These are phyloP conservation scores for Pardalotus punctatus DNA, from an alignment of 2,113 vertebrate genomes.

Conservation along the genomic window DNA sequence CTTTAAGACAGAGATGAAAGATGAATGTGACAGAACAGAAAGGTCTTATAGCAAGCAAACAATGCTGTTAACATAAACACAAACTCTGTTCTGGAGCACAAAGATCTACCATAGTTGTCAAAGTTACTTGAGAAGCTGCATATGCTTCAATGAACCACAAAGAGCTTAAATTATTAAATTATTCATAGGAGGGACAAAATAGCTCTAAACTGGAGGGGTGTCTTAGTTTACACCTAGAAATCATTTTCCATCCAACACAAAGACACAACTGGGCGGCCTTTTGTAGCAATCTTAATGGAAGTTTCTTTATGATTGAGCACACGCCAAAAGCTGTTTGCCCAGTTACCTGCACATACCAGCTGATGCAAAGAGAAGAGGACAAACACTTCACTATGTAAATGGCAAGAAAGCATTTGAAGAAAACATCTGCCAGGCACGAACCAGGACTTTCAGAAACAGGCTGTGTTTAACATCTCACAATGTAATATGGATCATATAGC, in stretches of 20 bases:
- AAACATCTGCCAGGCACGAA: slow-evolving; percentile 7
- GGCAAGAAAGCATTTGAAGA: not conserved
- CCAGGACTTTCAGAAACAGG: slow-evolving; percentile 17
- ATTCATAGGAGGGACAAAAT: not conserved
- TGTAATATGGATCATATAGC: not conserved
- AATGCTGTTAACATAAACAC: not conserved
- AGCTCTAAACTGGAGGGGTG: not conserved
- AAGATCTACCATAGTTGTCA: not conserved
- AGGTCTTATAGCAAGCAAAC: not conserved
- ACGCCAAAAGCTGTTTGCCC: not conserved
- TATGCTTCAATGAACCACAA: not conserved
- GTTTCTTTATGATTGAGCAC: not conserved
- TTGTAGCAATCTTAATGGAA: not conserved
- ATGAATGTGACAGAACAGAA: not conserved
- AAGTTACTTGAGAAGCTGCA: not conserved
- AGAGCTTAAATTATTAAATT: not conserved
- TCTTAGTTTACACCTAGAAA: not conserved
- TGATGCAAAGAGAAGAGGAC: not conserved
- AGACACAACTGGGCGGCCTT: not conserved
- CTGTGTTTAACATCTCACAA: not conserved
- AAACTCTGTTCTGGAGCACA: not conserved
- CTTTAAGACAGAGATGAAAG: not conserved
- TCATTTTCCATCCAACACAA: not conserved
- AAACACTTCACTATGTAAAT: not conserved
- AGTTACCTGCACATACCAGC: not conserved